Base-by-base conservation (phyloP, 2,888 invertebrate genomes). In the Spilosoma lubricipeda region DNA sequence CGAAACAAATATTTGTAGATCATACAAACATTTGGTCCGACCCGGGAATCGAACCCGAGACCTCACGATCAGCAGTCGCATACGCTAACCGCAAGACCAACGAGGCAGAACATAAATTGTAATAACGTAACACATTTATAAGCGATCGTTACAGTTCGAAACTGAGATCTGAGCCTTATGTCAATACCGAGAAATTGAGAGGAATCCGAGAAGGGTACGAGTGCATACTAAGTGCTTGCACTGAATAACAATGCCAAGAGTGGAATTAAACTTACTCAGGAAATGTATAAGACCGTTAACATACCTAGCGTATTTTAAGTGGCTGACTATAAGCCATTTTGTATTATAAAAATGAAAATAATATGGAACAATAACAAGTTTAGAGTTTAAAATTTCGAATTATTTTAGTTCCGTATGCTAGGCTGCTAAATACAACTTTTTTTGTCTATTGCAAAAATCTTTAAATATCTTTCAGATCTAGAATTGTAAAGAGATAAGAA, bases 221-320 rank as follows among this genome's bases (percentile, higher is more conserved):
- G 67, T 48, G 67, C 77, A 84, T 75, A 77, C 73, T 74, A 73
- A 84, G 56, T 56, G 67, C n/a, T n/a, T 69, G 18, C 64, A 70
- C 67, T 82, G 73, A 77, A 63, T 67, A 30, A 27, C 56, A 42
- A 67, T 68, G 66, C 64, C 71, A 77, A 74, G 70, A 82, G 71
- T 59, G 70, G 72, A 85, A 85, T 82, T 85, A 75, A 82, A 82
- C 73, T 80, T 71, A 67, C 65, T 71, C 72, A 42, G 72, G 36
- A 64, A 72, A 72, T 30, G 67, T 39, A 5, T 72, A 45, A 72
- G 39, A 45, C 5, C 30, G 23, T 45, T 45, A 42, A 15, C 59
- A 9, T 59, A 67, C 33, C 33, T 48, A 48, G 23, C 48, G 5
- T 30, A 67, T 11, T 33, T 4, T 67, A 13, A 33, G 67, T 45